Conservation (phyloP, 2,888 invertebrate species). For the Coleophora deauratella region DNA sequence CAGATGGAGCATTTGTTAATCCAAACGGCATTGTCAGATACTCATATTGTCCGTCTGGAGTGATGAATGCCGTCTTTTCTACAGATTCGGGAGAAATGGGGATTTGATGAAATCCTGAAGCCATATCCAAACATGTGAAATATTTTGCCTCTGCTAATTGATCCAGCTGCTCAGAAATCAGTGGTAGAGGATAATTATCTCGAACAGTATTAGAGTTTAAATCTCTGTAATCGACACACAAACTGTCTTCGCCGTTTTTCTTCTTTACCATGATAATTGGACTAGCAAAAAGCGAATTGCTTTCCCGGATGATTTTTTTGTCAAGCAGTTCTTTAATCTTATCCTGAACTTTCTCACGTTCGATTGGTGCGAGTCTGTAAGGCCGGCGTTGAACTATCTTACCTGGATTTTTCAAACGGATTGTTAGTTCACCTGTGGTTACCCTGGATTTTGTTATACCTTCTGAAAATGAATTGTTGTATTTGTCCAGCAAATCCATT, state of each 20-base stretch:
- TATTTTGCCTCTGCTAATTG: neutral
- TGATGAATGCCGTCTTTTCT: constrained; percentile 9
- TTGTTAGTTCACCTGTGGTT: constrained; percentile 2
- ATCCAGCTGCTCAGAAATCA: constrained; percentile 9
- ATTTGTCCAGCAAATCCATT: constrained; percentile 1
- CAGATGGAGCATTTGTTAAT: constrained; percentile 10
- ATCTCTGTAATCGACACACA: constrained; percentile 11
- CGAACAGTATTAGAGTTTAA: constrained; percentile 6
- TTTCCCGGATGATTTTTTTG: constrained; percentile 8
- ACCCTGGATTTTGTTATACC: constrained; percentile 1
- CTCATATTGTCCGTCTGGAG: constrained; percentile 10
- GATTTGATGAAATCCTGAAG: constrained; percentile 8
- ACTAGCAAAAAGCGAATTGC: constrained; percentile 11
- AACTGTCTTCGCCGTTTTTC: constrained; percentile 13
- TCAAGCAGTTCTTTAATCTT: constrained; percentile 1
- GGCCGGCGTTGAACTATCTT: constrained; percentile 3
- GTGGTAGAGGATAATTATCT: constrained; percentile 9
- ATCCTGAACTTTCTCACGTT: constrained; percentile 1
- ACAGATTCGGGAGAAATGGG: constrained; percentile 6
- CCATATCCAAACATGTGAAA: constrained; percentile 8
- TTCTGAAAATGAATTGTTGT: neutral
- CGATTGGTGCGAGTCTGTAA: constrained; percentile 4
- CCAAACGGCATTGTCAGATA: no score
- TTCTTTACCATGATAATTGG: constrained; percentile 12
- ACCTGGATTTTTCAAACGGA: constrained; percentile 5